Evolutionary conservation across 2,797 vertebrate genomes (phyloP), one percentile per base, ranked within the genome.

Genomic region (Tamandua tetradactyla): DNA sequence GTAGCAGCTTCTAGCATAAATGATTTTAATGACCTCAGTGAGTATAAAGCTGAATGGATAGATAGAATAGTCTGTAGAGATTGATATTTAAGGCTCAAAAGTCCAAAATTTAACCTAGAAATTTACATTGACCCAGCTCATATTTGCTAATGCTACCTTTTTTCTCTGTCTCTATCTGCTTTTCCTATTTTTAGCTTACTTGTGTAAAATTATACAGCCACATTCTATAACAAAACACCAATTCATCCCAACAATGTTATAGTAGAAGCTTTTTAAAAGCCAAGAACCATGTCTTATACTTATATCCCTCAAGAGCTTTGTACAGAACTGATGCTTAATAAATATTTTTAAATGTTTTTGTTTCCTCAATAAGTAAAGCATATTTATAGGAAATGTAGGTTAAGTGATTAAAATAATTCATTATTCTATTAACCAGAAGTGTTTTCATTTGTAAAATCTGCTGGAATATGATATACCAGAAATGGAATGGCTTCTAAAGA

Each of bases 31-130:
- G 74, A 82, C 44, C 17, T 93, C 40, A 59, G 30, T 55, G 42
- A 87, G 3, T 52, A 22, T 93, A 72, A 95, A 59, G 69, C 44
- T 52, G 27, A 72, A 81, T 32, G 22, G 62, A 82, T 35, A 83
- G 47, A 72, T 57, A 55, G 30, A 7, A 7, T 6, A 23, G 32
- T 84, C 17, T 89, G 12, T 30, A 81, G 27, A 78, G 32, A 17
- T 42, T 76, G 71, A 72, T 49, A 87, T 30, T 80, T 89, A 94
- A 87, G 57, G 10, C 30, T 89, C 32, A 23, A 3, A 61, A 91
- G 23, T 55, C 32, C 85, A 91, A 82, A 91, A 44, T 93, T 78
- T 86, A 82, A 78, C 52, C 30, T 61, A 68, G 55, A 88, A 83
- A 42, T 76, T 64, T 52, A 84, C 8, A 44, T 7, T 68, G 55